Conservation (phyloP, 2,888 invertebrate species). For the Pterostichus madidus region DNA sequence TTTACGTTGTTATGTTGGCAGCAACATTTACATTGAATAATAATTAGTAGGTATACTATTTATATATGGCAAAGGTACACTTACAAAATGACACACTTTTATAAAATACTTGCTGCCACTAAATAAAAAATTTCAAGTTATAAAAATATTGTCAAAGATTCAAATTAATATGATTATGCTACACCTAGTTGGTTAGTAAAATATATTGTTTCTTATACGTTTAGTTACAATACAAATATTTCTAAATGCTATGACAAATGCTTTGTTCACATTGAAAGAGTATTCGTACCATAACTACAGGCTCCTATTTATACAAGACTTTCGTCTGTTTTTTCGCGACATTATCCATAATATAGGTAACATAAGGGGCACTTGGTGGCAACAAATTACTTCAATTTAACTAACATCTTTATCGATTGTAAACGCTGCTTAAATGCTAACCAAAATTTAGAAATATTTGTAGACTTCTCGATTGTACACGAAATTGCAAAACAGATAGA, state of each 20-base stretch:
- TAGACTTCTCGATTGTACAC: too few relatives aligned
- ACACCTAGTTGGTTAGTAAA: conserved; percentile 17
- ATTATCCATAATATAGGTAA: neutral
- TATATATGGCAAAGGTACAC: conserved; percentile 18
- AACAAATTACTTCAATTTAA: conserved; percentile 2
- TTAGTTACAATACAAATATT: conserved; percentile 17
- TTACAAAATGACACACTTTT: conserved; percentile 21
- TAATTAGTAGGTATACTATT: conserved; percentile 7
- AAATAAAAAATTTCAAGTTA: conserved; percentile 30
- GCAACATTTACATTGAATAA: conserved; percentile 32
- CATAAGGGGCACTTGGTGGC: conserved; percentile 18
- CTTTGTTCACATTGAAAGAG: conserved; percentile 13
- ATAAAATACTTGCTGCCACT: conserved; percentile 26
- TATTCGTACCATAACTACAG: conserved; percentile 37
- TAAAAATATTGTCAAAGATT: conserved; percentile 45
- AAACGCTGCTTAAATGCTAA: neutral
- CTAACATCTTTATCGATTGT: neutral
- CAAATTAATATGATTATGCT: conserved; percentile 24
- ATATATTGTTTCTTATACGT: conserved; percentile 32
- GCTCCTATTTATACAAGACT: conserved; percentile 4
- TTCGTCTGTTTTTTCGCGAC: neutral
- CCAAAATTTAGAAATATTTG: neutral
- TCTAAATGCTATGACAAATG: conserved; percentile 25
- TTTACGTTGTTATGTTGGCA: conserved; percentile 20
- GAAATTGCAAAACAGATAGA: too few relatives aligned